phyloP scores from a whole-genome alignment of 1,140 invertebrate genomes.

The Wiebesia pumilae region DNA sequence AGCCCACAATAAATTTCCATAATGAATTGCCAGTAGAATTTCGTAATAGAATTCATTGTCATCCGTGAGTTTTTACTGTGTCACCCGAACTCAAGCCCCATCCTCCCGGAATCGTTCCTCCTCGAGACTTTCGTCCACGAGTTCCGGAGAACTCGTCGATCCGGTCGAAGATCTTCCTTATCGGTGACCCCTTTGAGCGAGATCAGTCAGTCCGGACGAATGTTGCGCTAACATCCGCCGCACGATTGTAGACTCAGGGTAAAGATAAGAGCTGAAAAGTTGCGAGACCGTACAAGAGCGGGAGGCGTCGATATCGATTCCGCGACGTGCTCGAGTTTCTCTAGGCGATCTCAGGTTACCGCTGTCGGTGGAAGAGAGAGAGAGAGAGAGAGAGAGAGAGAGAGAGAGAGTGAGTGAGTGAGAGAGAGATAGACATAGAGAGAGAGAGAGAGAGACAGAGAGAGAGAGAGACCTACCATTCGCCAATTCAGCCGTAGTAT shows the following conservation, averaged over 20 bases:
- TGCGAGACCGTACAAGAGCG: constrained; percentile 70
- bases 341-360: constrained; percentile 67
- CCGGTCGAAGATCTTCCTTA: neutral
- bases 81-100: too few relatives aligned
- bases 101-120: neutral
- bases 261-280: constrained; percentile 45
- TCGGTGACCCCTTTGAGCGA: neutral
- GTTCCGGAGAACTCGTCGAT: neutral
- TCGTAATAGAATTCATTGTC: too few relatives aligned
- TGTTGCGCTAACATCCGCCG: constrained; percentile 39
- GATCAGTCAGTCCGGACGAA: neutral
- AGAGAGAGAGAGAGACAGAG: constrained; percentile 1
- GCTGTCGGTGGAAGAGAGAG: constrained; percentile 49
- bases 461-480: constrained; percentile 14
- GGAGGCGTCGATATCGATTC: constrained; percentile 69
- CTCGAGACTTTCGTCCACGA: neutral
- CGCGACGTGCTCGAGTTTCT: constrained; percentile 64
- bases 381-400: neutral
- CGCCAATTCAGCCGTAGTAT: constrained; percentile 12
- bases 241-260: constrained; percentile 1
- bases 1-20: too few relatives aligned
- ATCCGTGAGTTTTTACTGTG: too few relatives aligned
- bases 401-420: constrained; percentile 7
- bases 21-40: too few relatives aligned
- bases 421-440: too few relatives aligned